Evolutionary conservation across 2,888 invertebrate species (phyloP).

Genomic region (Omphaloscelis lunosa): DNA sequence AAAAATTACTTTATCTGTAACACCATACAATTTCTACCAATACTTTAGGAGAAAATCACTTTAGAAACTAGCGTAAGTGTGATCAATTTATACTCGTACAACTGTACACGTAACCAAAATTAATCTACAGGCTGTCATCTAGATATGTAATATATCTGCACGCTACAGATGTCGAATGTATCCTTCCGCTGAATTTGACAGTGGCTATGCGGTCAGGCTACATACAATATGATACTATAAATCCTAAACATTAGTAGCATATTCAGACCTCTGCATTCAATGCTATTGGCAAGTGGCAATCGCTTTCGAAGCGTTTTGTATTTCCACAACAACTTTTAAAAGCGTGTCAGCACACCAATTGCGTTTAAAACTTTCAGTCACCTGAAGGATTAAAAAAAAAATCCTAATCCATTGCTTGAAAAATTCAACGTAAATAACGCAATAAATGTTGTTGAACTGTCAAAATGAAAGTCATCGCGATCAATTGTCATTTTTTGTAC

Average conservation of each 20-base stretch:
- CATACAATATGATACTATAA: constrained; percentile 2
- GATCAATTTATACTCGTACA: too few species aligned
- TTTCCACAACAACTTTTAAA: not conserved
- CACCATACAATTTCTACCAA: not conserved
- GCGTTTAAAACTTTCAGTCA: too few species aligned
- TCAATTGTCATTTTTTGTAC: too few species aligned
- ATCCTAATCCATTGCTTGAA: too few species aligned
- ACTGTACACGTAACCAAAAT: constrained; percentile 10
- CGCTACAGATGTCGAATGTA: constrained; percentile 46
- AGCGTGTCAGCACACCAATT: too few species aligned
- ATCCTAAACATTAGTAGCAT: constrained; percentile 2
- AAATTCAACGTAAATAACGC: too few species aligned
- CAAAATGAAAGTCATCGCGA: too few species aligned
- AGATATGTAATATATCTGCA: constrained; percentile 41
- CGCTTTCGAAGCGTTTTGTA: not conserved
- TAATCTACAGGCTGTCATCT: constrained; percentile 6
- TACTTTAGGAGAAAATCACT: not conserved
- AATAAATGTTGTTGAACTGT: too few species aligned
- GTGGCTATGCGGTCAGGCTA: constrained; percentile 32
- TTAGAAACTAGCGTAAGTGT: too few species aligned
- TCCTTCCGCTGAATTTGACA: constrained; percentile 51
- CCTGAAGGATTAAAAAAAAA: too few species aligned
- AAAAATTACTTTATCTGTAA: too few species aligned
- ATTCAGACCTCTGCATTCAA: not conserved
- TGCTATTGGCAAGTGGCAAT: not conserved